A percentile compares a stretch with the other conserved stretches of the same genome.
Conservation (phyloP, 2,113 vertebrate genomes). For the Kryptolebias marmoratus region DNA sequence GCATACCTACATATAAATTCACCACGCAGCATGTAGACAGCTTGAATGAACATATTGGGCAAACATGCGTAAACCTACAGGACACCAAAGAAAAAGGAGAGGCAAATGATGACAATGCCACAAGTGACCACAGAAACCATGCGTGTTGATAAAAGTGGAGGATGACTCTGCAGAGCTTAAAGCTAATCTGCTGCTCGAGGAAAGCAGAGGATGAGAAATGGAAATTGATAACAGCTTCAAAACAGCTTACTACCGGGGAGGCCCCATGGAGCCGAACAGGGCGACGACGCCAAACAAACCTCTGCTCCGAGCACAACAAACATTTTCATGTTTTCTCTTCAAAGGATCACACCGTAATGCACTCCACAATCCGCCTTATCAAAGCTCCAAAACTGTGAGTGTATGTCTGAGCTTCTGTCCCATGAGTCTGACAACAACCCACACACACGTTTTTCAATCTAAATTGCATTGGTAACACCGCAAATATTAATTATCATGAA, state of each 20-base stretch:
- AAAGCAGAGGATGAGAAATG: constrained; percentile 46
- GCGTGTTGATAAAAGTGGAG: constrained; percentile 13
- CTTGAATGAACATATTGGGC: background rate
- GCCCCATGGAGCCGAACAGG: constrained; percentile 43
- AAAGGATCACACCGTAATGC: constrained; percentile 55
- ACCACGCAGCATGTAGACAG: background rate
- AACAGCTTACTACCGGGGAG: constrained; percentile 29
- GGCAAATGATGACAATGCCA: constrained; percentile 13
- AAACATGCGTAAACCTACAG: background rate
- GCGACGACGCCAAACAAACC: constrained; percentile 56
- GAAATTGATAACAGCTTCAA: constrained; percentile 52
- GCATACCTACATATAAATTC: constrained; percentile 4
- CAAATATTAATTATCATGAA: constrained; percentile 24
- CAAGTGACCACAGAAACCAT: constrained; percentile 3
- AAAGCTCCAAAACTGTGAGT: constrained; percentile 40
- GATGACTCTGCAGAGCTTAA: constrained; percentile 29
- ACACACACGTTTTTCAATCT: background rate
- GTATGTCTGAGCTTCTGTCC: background rate
- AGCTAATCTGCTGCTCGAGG: constrained; percentile 42
- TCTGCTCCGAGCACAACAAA: constrained; percentile 57
- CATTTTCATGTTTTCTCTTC: constrained; percentile 60
- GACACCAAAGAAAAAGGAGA: constrained; percentile 26
- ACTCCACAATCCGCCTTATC: constrained; percentile 47
- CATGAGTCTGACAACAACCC: background rate
- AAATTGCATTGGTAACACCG: background rate